phyloP scores from a whole-genome alignment of 2,888 invertebrate genomes.

The Epinotia demarniana region DNA sequence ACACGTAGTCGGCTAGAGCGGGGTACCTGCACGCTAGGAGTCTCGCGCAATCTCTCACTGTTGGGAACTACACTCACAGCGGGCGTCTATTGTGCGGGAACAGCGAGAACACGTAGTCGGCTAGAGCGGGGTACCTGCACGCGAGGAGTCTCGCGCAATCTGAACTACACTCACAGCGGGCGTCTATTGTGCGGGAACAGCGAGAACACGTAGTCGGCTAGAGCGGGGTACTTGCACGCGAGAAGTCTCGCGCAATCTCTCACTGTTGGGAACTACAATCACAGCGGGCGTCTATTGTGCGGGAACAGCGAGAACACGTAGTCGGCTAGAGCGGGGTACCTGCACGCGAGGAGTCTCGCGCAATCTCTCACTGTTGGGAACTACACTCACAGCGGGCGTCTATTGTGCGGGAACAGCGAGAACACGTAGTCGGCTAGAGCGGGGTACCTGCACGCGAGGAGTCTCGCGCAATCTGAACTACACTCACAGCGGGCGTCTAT shows the following conservation, averaged over 20 bases:
- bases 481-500: slow-evolving; percentile 8
- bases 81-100: slow-evolving; percentile 64
- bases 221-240: slow-evolving; percentile 53
- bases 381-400: slow-evolving; percentile 46
- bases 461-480: slow-evolving; percentile 46
- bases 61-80: slow-evolving; percentile 46
- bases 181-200: slow-evolving; percentile 67
- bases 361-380: too few species aligned
- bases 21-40: slow-evolving; percentile 60
- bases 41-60: slow-evolving; percentile 62
- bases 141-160: slow-evolving; percentile 60
- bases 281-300: slow-evolving; percentile 7
- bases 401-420: slow-evolving; percentile 42
- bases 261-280: slow-evolving; percentile 45
- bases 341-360: too few species aligned
- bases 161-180: slow-evolving; percentile 49
- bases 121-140: slow-evolving; percentile 59
- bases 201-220: slow-evolving; percentile 63
- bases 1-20: slow-evolving; percentile 61
- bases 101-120: slow-evolving; percentile 62
- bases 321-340: slow-evolving; percentile 49
- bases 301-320: slow-evolving; percentile 57
- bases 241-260: too few species aligned
- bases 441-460: too few species aligned
- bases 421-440: slow-evolving; percentile 61